Evolutionary conservation across 2,113 vertebrate genomes (phyloP).

Genomic region (Seriola quinqueradiata): DNA sequence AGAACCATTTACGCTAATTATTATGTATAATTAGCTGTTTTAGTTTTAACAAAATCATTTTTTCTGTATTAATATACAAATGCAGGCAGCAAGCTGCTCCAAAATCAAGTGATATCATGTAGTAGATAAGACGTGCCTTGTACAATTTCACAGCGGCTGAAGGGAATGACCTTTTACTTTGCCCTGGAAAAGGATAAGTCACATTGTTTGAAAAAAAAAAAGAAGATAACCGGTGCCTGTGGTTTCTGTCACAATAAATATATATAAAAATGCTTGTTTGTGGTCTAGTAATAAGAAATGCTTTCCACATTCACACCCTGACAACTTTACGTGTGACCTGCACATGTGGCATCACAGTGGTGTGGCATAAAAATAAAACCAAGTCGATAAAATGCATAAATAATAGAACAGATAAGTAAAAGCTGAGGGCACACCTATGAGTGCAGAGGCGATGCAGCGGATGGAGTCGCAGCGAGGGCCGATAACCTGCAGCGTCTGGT

Average conservation of each 20-base stretch:
- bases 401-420: neutral
- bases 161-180: no score
- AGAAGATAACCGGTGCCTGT: no score
- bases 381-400: neutral
- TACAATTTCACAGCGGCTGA: no score
- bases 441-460: constrained; percentile 86
- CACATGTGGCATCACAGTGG: neutral
- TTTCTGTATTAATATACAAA: neutral
- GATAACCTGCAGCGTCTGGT: constrained; percentile 86
- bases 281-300: no score
- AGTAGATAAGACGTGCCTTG: neutral
- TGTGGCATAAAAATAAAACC: neutral
- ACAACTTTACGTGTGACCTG: no score
- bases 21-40: neutral
- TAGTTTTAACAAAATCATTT: neutral
- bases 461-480: constrained; percentile 87
- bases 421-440: constrained; percentile 83
- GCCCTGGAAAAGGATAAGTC: no score
- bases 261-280: no score
- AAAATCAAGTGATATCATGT: neutral
- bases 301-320: no score
- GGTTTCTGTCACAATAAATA: no score
- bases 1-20: no score
- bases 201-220: no score
- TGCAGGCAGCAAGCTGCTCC: neutral